Conservation (phyloP, 2,113 vertebrate species). For the Thunnus maccoyii region DNA sequence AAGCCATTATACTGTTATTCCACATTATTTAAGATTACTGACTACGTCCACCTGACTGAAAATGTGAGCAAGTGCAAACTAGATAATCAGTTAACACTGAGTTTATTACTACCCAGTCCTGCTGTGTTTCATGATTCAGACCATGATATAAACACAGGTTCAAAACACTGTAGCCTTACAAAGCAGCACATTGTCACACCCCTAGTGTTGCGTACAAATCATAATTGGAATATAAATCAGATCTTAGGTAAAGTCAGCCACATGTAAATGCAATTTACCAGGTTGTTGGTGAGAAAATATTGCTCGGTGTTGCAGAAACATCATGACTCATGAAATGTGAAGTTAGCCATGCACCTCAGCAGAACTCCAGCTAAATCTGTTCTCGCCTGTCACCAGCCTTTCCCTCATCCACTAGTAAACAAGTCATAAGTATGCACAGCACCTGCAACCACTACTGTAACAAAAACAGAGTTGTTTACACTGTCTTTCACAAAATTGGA, state of each 20-base stretch:
- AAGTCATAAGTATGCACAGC: not conserved
- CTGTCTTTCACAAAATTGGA: not conserved
- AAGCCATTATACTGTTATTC: not conserved
- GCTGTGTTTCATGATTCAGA: not conserved
- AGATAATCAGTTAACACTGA: no score
- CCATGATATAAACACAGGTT: not conserved
- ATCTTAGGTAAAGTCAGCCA: not conserved
- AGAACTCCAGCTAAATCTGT: not conserved
- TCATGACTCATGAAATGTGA: conserved; percentile 9
- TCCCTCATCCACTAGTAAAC: conserved; percentile 12
- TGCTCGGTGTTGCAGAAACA: conserved; percentile 1
- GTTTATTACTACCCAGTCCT: not conserved
- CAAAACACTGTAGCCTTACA: not conserved
- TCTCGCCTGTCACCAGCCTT: not conserved
- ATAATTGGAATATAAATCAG: not conserved
- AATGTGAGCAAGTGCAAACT: not conserved
- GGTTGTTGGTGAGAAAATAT: not conserved
- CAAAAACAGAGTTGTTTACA: not conserved
- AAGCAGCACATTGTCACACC: not conserved
- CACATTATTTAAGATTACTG: not conserved
- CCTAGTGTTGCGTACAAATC: not conserved
- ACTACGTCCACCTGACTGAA: not conserved
- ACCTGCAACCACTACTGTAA: not conserved
- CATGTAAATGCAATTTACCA: conserved; percentile 14
- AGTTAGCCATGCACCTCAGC: conserved; percentile 12